These are phyloP conservation scores for Sebastes steindachneri DNA, from an alignment of 2,797 vertebrate species.

Conservation along the genomic window DNA sequence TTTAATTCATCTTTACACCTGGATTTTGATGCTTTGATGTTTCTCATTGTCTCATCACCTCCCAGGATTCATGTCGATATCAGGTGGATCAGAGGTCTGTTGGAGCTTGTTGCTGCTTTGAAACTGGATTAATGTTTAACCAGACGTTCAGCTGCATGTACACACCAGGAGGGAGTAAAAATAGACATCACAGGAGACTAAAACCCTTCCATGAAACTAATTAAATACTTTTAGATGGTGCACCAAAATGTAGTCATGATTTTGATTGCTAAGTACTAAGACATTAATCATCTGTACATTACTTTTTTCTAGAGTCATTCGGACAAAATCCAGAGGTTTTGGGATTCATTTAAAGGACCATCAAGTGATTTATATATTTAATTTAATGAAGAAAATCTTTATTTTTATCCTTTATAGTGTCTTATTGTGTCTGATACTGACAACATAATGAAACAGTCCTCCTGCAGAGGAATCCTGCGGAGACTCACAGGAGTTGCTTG, in stretches of 20 bases:
- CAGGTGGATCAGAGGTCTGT: constrained; percentile 1
- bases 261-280: not conserved
- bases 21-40: not conserved
- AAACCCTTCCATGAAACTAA: not conserved
- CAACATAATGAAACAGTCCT: not conserved
- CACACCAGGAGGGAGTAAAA: not conserved
- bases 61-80: not conserved
- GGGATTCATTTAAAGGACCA: not conserved
- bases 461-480: not conserved
- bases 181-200: not conserved
- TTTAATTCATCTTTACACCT: not conserved
- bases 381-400: not conserved
- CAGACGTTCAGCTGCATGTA: constrained; percentile 26
- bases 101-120: not conserved
- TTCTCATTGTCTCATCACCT: not conserved
- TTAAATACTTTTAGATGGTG: not conserved
- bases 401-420: not conserved
- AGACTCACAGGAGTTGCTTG: not conserved
- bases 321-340: not conserved
- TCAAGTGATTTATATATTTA: not conserved
- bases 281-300: not conserved
- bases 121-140: constrained; percentile 56
- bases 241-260: not conserved
- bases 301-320: not conserved
- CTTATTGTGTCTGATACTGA: not conserved